These are phyloP conservation scores for Elegia similella DNA, from an alignment of 2,888 invertebrate genomes.

Conservation along the genomic window DNA sequence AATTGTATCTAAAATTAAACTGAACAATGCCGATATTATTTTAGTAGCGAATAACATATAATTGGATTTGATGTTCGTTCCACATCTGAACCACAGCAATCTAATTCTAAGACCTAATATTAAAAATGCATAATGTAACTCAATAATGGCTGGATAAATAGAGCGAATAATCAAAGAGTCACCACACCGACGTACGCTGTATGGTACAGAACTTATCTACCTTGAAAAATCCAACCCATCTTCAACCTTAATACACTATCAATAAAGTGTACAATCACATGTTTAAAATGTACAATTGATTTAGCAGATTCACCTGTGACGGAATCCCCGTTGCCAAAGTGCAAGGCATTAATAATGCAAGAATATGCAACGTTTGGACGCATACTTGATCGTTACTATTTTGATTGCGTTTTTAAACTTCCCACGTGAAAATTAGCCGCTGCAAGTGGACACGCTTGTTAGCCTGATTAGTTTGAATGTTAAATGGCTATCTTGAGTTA, in stretches of 20 bases:
- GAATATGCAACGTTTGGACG: slow-evolving; percentile 43
- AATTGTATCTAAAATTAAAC: too few species aligned
- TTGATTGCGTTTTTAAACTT: slow-evolving; percentile 34
- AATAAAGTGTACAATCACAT: slow-evolving; percentile 23
- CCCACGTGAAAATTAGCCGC: slow-evolving; percentile 15
- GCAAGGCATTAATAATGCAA: slow-evolving; percentile 42
- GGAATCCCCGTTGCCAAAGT: slow-evolving; percentile 54
- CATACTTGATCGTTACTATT: slow-evolving; percentile 37
- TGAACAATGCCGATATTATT: neutral
- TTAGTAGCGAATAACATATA: neutral
- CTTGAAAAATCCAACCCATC: neutral
- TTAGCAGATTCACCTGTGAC: slow-evolving; percentile 34
- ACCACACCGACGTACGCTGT: slow-evolving; percentile 35
- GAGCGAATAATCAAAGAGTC: slow-evolving; percentile 67
- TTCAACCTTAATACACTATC: neutral
- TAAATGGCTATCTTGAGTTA: slow-evolving; percentile 8
- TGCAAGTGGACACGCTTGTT: slow-evolving; percentile 11
- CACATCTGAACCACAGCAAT: neutral
- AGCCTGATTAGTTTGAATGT: slow-evolving; percentile 6
- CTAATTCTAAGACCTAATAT: slow-evolving; percentile 23
- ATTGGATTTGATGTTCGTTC: neutral
- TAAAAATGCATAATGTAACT: slow-evolving; percentile 44
- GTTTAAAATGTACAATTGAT: slow-evolving; percentile 6
- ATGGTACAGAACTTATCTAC: neutral
- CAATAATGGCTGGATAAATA: slow-evolving; percentile 64